A percentile compares a stretch with the other conserved stretches of the same genome.
phyloP scores from a whole-genome alignment of 2,797 vertebrate species.

The Sebastiscus tertius region DNA sequence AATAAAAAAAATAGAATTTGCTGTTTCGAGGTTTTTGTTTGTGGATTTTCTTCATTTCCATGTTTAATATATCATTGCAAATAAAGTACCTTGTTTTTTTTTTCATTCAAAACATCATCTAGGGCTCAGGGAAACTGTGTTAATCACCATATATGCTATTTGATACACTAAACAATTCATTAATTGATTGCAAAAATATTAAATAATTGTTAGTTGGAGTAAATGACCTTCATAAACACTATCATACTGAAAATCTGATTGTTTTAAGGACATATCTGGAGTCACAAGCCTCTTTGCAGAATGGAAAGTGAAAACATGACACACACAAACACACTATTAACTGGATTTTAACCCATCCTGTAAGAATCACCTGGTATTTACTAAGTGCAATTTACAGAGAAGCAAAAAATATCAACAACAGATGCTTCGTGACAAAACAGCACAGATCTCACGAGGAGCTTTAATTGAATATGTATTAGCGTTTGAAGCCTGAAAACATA shows the following conservation, averaged over 20 bases:
- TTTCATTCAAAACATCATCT: neutral
- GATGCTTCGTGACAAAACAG: slow-evolving; percentile 9
- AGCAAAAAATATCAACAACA: neutral
- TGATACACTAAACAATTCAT: neutral
- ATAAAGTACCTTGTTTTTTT: neutral
- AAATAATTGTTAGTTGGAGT: neutral
- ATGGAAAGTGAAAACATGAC: neutral
- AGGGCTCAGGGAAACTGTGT: neutral
- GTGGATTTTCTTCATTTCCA: neutral
- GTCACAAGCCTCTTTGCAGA: neutral
- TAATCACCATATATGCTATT: neutral
- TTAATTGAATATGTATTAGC: neutral
- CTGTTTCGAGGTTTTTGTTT: neutral
- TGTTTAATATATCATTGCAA: neutral
- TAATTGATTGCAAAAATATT: neutral
- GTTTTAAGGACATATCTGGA: neutral
- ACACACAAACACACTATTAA: neutral
- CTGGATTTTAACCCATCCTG: neutral
- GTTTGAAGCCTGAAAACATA: neutral
- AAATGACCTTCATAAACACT: neutral
- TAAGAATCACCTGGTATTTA: neutral
- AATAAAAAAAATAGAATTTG: neutral
- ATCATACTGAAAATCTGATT: neutral
- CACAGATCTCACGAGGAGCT: neutral
- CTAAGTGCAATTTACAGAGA: slow-evolving; percentile 9